Evolutionary conservation across 2,888 invertebrate genomes (phyloP), one percentile per base, ranked within the genome.

Genomic region (Gastracanthus pulcherrimus): DNA sequence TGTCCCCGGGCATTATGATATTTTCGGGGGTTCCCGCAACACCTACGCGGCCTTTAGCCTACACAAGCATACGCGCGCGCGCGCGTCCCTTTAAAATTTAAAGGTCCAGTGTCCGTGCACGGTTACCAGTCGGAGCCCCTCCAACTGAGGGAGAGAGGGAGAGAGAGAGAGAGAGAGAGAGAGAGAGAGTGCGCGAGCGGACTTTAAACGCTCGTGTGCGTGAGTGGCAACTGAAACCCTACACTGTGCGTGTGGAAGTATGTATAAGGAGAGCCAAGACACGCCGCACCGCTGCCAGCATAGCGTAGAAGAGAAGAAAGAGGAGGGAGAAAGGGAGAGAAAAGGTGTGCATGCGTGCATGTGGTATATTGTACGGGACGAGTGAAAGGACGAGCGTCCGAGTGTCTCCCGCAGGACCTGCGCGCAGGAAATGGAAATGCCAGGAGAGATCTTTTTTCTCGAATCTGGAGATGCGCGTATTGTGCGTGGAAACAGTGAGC

Each of bases 1-100:
- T 26, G 45, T 16, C 13, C 23, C 31, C 26, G 36, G 45, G n/a
- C n/a, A 23, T 60, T 77, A 69, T 62, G 76, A 76, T 70, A 38
- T 34, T 69, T 41, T 23, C 19, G n/a, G 48, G 34, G 45, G 45
- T 45, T 34, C 36, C n/a, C 9, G 3, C n/a, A n/a, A n/a, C n/a
- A n/a, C n/a, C n/a, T n/a, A n/a, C n/a, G n/a, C 69, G 48, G 13
- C 51, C 5, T 13, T 16, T 62, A 31, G 60, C 60, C 29, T 31
- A 41, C n/a, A n/a, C n/a, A n/a, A n/a, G 29, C 19, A n/a, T 45
- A 41, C 11, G 13, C 41, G 66, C 9, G 26, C 55, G 34, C 26
- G 19, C 36, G 60, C 36, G 85, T 84, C 86, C 86, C 86, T 87
- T 87, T 86, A 87, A 78, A 87, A 67, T 87, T 87, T 87, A 87